Evolutionary conservation across 2,888 invertebrate species (phyloP), one percentile per base, ranked within the genome.

Genomic region (Penaeus monodon): DNA sequence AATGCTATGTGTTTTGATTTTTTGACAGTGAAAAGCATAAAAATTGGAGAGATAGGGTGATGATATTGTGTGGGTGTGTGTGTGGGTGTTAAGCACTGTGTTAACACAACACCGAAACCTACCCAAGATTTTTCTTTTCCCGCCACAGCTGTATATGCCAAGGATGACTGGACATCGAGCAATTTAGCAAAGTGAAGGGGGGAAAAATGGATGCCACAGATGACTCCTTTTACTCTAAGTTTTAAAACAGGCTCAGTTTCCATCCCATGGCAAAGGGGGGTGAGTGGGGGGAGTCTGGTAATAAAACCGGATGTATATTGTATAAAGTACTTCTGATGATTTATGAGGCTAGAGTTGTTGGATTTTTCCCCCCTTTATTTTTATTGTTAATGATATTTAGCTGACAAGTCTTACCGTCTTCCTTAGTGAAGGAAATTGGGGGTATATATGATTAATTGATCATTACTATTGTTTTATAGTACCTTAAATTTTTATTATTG

Each of bases 121-220:
- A n/a, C 17, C 65, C 38, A 33, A 38, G 29, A 20, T 49, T 63
- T 65, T 85, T 84, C 83, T 83, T 44, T 81, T 86, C 64, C 94
- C 98, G 98, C 99, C 99, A 2, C 98, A 99, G 99, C 99, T 10
- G 99, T 99, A 38, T 99, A 99, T 94, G 99, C 99, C 90, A 99
- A 99, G 93, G 99, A 99, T 94, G 99, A 88, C 94, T 99, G 91
- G 99, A 99, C 94, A 99, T 99, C 92, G 99, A 99, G 93, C 99
- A 99, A 94, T 99, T 99, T 94, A 99, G 98, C 80, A 99, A 99
- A 1, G 99, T 99, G 90, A 98, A 98, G 93, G 98, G 99, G 84
- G 99, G 99, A 90, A 98, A 98, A 93, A 94, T 99, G 92, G 99
- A 99, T 93, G 98, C 98, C 78, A 97, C 95, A 38, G 99, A 99